Conservation (phyloP, 2,113 vertebrate genomes). For the Galemys pyrenaicus region DNA sequence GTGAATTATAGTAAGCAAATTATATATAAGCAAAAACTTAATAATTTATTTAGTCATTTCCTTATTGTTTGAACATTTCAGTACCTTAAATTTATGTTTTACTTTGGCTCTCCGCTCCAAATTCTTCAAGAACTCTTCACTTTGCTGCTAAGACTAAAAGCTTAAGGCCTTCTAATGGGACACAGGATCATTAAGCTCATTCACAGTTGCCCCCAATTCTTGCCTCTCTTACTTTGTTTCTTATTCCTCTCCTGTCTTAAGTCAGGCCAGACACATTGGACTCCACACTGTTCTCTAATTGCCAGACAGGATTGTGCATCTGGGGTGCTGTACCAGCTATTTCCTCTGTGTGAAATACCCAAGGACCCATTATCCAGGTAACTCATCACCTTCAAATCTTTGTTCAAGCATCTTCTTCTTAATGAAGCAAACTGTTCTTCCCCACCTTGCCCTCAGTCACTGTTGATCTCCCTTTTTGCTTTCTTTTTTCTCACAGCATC, state of each 20-base stretch:
- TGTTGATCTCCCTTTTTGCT: not conserved
- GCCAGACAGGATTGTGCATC: not conserved
- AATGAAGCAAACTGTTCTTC: not conserved
- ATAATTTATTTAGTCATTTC: not conserved
- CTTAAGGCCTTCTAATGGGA: not conserved
- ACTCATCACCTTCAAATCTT: not conserved
- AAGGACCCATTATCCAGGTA: not conserved
- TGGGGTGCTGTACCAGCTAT: not conserved
- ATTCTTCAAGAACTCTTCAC: not conserved
- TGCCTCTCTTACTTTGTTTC: not conserved
- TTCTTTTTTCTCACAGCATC: not conserved
- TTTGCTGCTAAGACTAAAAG: not conserved
- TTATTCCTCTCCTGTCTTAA: not conserved
- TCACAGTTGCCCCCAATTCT: not conserved
- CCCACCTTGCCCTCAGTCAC: not conserved
- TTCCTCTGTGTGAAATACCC: not conserved
- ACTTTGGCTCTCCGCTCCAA: not conserved
- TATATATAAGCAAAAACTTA: no score
- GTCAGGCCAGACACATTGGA: not conserved
- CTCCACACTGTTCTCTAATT: not conserved
- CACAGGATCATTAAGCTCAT: not conserved
- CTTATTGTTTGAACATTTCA: not conserved
- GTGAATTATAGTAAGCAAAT: not conserved
- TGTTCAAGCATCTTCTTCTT: not conserved
- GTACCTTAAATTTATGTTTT: slow-evolving; percentile 1